Evolutionary conservation across 2,888 invertebrate species (phyloP).

Genomic region (Argyresthia albistria): DNA sequence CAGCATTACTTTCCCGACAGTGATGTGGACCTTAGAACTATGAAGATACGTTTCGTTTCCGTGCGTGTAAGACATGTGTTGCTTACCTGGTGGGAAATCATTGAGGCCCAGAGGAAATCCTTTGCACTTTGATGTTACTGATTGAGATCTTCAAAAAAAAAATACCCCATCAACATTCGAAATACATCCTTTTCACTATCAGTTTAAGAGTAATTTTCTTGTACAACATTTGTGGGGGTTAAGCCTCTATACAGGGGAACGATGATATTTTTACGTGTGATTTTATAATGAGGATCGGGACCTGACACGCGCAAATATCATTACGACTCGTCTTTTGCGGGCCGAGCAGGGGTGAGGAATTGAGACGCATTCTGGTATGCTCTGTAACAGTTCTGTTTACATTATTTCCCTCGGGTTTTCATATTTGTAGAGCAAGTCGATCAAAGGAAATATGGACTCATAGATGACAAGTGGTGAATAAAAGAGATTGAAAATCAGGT

Average conservation of each 20-base stretch:
- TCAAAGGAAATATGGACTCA: too few relatives aligned
- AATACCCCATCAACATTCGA: not conserved
- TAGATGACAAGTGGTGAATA: too few relatives aligned
- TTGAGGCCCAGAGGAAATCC: not conserved
- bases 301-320: constrained; percentile 28
- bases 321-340: constrained; percentile 15
- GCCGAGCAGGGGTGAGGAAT: constrained; percentile 10
- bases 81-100: constrained; percentile 2
- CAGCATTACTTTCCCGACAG: too few relatives aligned
- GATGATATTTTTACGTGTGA: constrained; percentile 13
- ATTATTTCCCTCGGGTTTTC: too few relatives aligned
- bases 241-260: not conserved
- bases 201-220: not conserved
- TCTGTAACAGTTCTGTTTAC: too few relatives aligned
- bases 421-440: too few relatives aligned
- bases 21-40: too few relatives aligned
- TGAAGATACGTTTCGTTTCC: not conserved
- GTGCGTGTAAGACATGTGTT: not conserved
- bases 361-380: too few relatives aligned
- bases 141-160: constrained; percentile 17
- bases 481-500: too few relatives aligned
- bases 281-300: constrained; percentile 40
- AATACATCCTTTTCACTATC: not conserved
- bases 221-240: not conserved
- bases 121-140: constrained; percentile 24